Evolutionary conservation across 2,888 invertebrate species (phyloP).

Genomic region (Rugalucina vietnamica): DNA sequence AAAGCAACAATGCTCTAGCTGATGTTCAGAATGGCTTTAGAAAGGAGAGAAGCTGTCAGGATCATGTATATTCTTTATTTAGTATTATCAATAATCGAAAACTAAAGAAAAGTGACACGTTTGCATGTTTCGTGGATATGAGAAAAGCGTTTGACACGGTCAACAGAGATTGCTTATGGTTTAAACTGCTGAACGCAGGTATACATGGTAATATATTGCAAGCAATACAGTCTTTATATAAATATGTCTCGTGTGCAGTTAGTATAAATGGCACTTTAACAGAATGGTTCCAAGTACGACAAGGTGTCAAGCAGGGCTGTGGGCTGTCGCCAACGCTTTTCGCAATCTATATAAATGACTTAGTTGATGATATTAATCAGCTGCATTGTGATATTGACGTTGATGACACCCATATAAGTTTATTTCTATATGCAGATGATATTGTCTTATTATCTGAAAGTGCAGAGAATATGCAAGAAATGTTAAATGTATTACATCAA

Average conservation of each 20-base stretch:
- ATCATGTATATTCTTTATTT: constrained; percentile 12
- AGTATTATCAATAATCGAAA: constrained; percentile 11
- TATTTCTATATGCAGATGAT: constrained; percentile 36
- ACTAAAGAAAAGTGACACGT: neutral
- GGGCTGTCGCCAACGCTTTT: constrained; percentile 26
- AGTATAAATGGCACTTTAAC: neutral
- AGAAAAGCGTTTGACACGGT: constrained; percentile 18
- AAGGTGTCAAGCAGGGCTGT: constrained; percentile 38
- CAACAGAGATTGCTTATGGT: constrained; percentile 18
- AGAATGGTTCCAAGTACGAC: neutral
- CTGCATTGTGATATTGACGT: neutral
- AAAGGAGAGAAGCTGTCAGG: constrained; percentile 1
- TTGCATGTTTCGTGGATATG: constrained; percentile 1
- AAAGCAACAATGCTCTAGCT: neutral
- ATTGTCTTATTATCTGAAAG: constrained; percentile 18
- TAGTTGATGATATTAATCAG: constrained; percentile 17
- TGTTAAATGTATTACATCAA: constrained; percentile 5
- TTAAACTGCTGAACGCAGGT: constrained; percentile 1
- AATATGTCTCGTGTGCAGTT: neutral
- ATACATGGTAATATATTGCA: constrained; percentile 24
- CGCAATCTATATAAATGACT: constrained; percentile 29
- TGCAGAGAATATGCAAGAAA: constrained; percentile 9
- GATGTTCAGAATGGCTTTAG: constrained; percentile 20
- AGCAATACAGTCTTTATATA: constrained; percentile 21
- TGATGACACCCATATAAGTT: neutral